A percentile compares a stretch with the other conserved stretches of the same genome.
Evolutionary conservation across 2,888 invertebrate species (phyloP).

Genomic region (Notodonta dromedarius): DNA sequence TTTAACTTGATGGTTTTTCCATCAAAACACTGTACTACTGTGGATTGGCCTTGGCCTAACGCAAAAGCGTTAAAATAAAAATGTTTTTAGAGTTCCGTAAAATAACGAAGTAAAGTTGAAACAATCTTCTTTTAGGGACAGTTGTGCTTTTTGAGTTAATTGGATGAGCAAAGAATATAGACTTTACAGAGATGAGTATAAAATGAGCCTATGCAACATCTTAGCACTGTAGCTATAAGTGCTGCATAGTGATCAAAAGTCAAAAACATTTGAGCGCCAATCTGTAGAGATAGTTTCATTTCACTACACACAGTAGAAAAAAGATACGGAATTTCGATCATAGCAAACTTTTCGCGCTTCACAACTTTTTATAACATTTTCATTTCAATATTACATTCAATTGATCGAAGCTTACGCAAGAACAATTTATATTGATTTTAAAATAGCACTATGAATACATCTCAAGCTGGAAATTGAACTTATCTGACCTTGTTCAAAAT

Average conservation of each 20-base stretch:
- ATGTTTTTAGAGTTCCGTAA: not conserved
- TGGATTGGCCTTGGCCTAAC: not conserved
- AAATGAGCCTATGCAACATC: no score
- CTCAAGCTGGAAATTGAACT: not conserved
- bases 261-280: no score
- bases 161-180: no score
- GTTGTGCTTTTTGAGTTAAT: no score
- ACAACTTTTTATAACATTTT: not conserved
- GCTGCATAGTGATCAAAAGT: no score
- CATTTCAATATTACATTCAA: not conserved
- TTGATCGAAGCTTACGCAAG: not conserved
- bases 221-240: no score
- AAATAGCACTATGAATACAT: not conserved
- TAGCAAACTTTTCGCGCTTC: not conserved
- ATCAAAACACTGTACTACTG: not conserved
- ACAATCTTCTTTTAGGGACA: no score
- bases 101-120: no score
- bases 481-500: not conserved
- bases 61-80: not conserved
- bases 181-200: no score
- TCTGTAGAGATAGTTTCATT: no score
- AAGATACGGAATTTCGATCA: not conserved
- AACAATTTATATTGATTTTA: not conserved
- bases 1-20: not conserved
- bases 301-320: not conserved